Conservation (phyloP, 2,113 vertebrate genomes). For the Indri indri region DNA sequence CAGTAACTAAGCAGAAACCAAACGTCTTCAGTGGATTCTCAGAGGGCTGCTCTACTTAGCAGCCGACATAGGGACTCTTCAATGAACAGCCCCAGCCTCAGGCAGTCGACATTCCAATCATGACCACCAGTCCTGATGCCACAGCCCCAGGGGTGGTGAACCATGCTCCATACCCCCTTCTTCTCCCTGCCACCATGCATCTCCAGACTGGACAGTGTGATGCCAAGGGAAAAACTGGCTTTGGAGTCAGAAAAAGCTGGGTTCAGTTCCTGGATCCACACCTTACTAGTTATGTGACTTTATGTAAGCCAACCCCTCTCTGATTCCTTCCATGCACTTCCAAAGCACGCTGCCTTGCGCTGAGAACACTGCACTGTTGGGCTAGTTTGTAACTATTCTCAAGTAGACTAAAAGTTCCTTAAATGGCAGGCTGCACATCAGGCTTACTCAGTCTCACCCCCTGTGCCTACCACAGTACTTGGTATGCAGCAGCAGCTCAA, state of each 20-base stretch:
- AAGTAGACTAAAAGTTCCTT: not conserved
- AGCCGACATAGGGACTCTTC: not conserved
- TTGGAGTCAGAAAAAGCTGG: not conserved
- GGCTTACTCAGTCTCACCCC: not conserved
- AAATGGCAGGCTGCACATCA: not conserved
- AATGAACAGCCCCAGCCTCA: rapidly evolving
- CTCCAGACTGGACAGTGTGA: not conserved
- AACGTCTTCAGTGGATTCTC: not conserved
- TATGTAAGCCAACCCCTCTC: not conserved
- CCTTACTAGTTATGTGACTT: not conserved
- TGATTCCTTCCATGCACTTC: not conserved
- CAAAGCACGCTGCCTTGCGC: not conserved
- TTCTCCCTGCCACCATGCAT: not conserved
- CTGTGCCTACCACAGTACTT: not conserved
- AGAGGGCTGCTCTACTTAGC: not conserved
- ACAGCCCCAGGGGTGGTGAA: not conserved
- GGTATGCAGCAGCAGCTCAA: not conserved
- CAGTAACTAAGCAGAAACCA: not conserved
- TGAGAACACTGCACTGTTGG: not conserved
- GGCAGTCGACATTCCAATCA: rapidly evolving
- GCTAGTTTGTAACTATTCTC: not conserved
- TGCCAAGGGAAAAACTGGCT: not conserved
- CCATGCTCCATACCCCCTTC: rapidly evolving
- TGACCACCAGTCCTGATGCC: not conserved
- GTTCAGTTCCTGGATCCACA: not conserved